Base-by-base conservation (phyloP, 2,113 vertebrate genomes). In the Rhizomys pruinosus region DNA sequence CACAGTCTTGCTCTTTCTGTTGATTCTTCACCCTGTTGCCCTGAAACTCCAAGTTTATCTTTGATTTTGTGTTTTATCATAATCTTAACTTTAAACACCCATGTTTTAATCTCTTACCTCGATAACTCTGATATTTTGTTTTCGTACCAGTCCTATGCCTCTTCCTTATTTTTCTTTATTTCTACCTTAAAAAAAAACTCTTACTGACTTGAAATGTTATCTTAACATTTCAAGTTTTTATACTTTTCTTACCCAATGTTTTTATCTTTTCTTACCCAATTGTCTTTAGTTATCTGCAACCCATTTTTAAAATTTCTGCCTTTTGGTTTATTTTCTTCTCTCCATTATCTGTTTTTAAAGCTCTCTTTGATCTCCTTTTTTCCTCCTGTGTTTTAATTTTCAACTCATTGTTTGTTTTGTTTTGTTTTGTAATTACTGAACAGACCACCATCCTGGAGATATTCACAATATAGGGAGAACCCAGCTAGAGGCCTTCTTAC, bases 51-150 rank as follows among this genome's bases (percentile, higher is more conserved):
- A 32, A 77, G 17, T 78, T 91, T 91, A 44, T 87, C 72, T 76
- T 52, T 68, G 66, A 37, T 13, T 68, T 89, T 76, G 37, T 84
- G 29, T 29, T 78, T 71, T 84, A 87, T 84, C 66, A 55, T 25
- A 79, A 71, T 68, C 61, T 82, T 78, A 37, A 82, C 59, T 87
- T 87, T 87, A 63, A 42, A 68, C 37, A 25, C 92, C 55, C 59
- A 25, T 19, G 2, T 91, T 91, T 95, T 91, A 66, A 87, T 81
- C 81, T 77, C 85, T 93, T 79, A 61, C 84, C 59, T 95, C 76
- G 66, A 81, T 78, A 78, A 32, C 22, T 44, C 32, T n/a, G 72
- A 79, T n/a, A 42, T 19, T 90, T 69, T 90, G 61, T 63, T 84
- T 91, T 78, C 79, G 78, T 69, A 32, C 13, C 25, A 57, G 25